Percentiles rank a stretch among this genome's conserved stretches.
Evolutionary conservation across 2,888 invertebrate species (phyloP).

Genomic region (Stenoptilia bipunctidactyla): DNA sequence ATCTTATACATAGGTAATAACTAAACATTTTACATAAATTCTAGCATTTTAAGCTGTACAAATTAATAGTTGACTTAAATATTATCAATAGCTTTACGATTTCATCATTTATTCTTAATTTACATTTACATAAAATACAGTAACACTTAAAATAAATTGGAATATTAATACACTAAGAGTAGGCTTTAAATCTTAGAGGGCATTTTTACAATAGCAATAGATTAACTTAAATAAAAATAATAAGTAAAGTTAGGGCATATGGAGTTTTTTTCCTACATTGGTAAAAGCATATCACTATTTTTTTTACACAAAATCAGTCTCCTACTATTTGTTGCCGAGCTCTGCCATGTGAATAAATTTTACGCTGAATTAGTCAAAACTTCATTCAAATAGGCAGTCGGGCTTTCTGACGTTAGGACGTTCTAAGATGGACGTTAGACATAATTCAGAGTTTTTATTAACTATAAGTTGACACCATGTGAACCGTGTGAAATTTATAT

Average conservation of each 20-base stretch:
- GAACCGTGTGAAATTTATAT: constrained; percentile 14
- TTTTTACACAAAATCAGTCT: constrained; percentile 67
- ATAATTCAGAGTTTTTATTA: constrained; percentile 26
- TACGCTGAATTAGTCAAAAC: too few relatives aligned
- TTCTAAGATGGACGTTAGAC: constrained; percentile 47
- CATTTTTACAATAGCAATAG: constrained; percentile 27
- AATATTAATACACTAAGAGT: constrained; percentile 31
- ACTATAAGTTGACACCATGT: constrained; percentile 20
- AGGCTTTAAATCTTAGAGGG: constrained; percentile 21
- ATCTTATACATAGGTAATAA: constrained; percentile 56
- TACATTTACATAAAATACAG: constrained; percentile 55
- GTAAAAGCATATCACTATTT: constrained; percentile 56
- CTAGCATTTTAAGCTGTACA: constrained; percentile 59
- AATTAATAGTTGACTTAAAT: constrained; percentile 48
- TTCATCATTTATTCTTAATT: constrained; percentile 31
- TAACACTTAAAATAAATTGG: constrained; percentile 53
- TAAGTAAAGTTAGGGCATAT: constrained; percentile 28
- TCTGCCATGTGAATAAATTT: constrained; percentile 34
- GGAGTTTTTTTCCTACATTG: constrained; percentile 41
- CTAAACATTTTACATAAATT: constrained; percentile 57
- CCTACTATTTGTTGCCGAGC: constrained; percentile 62
- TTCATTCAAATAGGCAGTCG: constrained; percentile 35
- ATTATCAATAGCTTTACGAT: constrained; percentile 20
- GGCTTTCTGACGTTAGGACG: constrained; percentile 41
- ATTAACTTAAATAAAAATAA: constrained; percentile 25